Evolutionary conservation across 2,888 invertebrate species (phyloP).

Genomic region (Alsophila aescularia): DNA sequence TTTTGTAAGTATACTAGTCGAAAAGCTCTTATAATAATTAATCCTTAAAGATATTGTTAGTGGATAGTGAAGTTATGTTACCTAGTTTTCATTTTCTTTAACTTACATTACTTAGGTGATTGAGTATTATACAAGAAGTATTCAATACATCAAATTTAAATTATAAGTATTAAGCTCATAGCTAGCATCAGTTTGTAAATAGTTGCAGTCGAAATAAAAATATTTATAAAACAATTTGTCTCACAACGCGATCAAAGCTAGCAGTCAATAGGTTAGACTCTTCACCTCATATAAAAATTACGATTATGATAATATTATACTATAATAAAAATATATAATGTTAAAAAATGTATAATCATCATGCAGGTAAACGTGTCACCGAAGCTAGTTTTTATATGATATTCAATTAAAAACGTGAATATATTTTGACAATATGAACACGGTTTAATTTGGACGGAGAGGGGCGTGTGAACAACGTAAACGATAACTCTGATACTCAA

Average conservation of each 20-base stretch:
- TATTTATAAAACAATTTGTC: constrained; percentile 15
- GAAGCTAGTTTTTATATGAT: constrained; percentile 56
- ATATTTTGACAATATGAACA: constrained; percentile 71
- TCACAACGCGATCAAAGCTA: constrained; percentile 33
- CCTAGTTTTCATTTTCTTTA: constrained; percentile 56
- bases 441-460: constrained; percentile 79
- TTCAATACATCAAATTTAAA: constrained; percentile 55
- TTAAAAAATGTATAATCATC: constrained; percentile 28
- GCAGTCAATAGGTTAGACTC: constrained; percentile 27
- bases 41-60: constrained; percentile 52
- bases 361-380: constrained; percentile 48
- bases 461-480: constrained; percentile 61
- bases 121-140: constrained; percentile 53
- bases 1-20: constrained; percentile 78
- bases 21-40: constrained; percentile 79
- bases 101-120: constrained; percentile 65
- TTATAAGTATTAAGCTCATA: constrained; percentile 64
- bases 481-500: constrained; percentile 2
- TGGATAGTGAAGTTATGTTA: constrained; percentile 68
- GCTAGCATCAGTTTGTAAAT: constrained; percentile 51
- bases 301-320: constrained; percentile 32
- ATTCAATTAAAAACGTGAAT: constrained; percentile 53
- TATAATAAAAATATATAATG: constrained; percentile 28
- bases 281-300: constrained; percentile 25
- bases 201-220: constrained; percentile 21